Evolutionary conservation across 2,888 invertebrate genomes (phyloP).

Genomic region (Xylocampa areola): DNA sequence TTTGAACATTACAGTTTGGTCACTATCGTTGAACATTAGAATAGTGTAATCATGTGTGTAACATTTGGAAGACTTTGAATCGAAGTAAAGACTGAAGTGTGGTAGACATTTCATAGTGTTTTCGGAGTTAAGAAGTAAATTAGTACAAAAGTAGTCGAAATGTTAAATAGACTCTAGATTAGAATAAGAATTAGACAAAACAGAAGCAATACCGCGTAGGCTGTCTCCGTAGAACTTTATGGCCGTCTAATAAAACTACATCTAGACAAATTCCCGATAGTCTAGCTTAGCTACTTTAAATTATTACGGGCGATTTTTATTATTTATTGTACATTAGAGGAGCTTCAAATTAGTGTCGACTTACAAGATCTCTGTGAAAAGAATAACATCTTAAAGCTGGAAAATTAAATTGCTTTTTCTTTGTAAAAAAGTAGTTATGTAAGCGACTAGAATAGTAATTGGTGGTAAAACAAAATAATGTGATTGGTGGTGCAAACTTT

Average conservation of each 20-base stretch:
- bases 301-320: constrained; percentile 79
- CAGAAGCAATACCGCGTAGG: constrained; percentile 67
- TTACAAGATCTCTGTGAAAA: constrained; percentile 64
- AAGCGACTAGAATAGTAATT: constrained; percentile 75
- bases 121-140: constrained; percentile 71
- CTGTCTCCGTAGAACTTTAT: constrained; percentile 78
- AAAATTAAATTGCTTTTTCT: constrained; percentile 62
- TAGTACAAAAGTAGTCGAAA: constrained; percentile 76
- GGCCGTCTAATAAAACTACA: constrained; percentile 73
- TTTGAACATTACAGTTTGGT: constrained; percentile 83
- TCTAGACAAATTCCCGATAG: constrained; percentile 70
- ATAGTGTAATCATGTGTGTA: constrained; percentile 76
- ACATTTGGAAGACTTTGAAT: constrained; percentile 69
- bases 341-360: constrained; percentile 75
- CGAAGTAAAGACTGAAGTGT: constrained; percentile 74
- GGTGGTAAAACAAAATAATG: constrained; percentile 75
- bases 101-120: constrained; percentile 80
- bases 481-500: constrained; percentile 89
- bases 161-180: constrained; percentile 78
- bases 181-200: constrained; percentile 78
- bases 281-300: constrained; percentile 78
- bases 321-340: constrained; percentile 76
- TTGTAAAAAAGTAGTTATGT: constrained; percentile 71
- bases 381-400: constrained; percentile 50
- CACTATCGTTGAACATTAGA: constrained; percentile 78